Conservation (phyloP, 2,113 vertebrate species). For the Dicentrarchus labrax region DNA sequence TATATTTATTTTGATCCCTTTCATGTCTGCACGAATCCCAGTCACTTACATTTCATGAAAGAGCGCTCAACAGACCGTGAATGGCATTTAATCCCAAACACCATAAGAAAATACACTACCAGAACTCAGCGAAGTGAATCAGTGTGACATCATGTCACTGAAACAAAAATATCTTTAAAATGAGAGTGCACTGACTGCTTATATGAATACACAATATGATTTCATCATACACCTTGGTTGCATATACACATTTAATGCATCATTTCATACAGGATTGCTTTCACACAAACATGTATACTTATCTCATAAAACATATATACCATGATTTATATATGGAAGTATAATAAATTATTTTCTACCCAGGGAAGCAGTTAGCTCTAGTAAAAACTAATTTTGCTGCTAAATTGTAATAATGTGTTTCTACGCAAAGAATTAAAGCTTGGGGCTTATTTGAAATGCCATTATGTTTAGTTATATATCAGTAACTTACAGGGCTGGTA, state of each 20-base stretch:
- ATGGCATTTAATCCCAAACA: neutral
- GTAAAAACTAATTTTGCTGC: neutral
- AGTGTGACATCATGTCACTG: too few relatives aligned
- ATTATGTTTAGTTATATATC: neutral
- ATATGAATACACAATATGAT: too few relatives aligned
- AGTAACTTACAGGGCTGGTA: neutral
- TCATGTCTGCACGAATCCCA: neutral
- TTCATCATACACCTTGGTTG: too few relatives aligned
- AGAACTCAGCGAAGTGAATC: too few relatives aligned
- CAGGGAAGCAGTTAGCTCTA: neutral
- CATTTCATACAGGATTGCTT: too few relatives aligned
- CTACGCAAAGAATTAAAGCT: neutral
- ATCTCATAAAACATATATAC: neutral
- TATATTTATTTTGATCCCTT: neutral
- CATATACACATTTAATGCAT: too few relatives aligned
- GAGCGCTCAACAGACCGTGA: too few relatives aligned
- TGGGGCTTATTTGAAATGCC: neutral
- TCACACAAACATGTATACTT: too few relatives aligned
- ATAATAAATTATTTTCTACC: neutral
- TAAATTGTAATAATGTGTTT: neutral
- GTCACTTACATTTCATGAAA: neutral
- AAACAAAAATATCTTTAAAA: too few relatives aligned
- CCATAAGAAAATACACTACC: neutral
- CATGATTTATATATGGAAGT: neutral
- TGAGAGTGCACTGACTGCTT: too few relatives aligned